A percentile compares a stretch with the other conserved stretches of the same genome.
phyloP scores from a whole-genome alignment of 2,113 vertebrate species.

The Melanocharis versteri region DNA sequence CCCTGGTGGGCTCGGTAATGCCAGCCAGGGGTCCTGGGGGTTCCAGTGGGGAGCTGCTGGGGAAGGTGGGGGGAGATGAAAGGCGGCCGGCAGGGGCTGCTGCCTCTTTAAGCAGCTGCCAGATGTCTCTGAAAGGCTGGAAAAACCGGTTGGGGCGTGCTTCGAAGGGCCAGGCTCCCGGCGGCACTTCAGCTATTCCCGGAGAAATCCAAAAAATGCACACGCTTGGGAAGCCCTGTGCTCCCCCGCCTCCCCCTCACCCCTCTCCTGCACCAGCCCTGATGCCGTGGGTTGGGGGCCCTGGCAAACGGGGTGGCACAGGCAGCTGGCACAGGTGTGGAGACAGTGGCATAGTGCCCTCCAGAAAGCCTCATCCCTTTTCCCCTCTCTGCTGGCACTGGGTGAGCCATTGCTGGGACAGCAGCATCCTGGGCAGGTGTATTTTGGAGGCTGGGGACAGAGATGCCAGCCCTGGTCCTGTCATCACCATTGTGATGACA shows the following conservation, averaged over 20 bases:
- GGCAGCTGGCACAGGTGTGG: neutral
- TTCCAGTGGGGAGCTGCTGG: neutral
- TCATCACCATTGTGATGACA: rapidly evolving
- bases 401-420: neutral
- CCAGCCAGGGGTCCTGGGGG: neutral
- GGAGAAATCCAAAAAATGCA: constrained; percentile 69
- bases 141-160: constrained; percentile 66
- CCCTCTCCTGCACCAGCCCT: neutral
- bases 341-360: neutral
- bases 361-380: rapidly evolving
- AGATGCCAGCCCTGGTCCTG: neutral
- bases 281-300: rapidly evolving
- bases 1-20: rapidly evolving
- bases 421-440: neutral
- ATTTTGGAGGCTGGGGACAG: neutral
- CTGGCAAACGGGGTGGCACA: neutral
- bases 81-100: neutral
- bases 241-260: neutral
- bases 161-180: constrained; percentile 48
- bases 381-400: neutral
- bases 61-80: constrained; percentile 10
- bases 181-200: constrained; percentile 66
- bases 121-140: constrained; percentile 68
- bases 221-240: constrained; percentile 22
- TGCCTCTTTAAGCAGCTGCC: constrained; percentile 69